Base-by-base conservation (phyloP, 2,113 vertebrate species). In the Melanotaenia duboulayi region DNA sequence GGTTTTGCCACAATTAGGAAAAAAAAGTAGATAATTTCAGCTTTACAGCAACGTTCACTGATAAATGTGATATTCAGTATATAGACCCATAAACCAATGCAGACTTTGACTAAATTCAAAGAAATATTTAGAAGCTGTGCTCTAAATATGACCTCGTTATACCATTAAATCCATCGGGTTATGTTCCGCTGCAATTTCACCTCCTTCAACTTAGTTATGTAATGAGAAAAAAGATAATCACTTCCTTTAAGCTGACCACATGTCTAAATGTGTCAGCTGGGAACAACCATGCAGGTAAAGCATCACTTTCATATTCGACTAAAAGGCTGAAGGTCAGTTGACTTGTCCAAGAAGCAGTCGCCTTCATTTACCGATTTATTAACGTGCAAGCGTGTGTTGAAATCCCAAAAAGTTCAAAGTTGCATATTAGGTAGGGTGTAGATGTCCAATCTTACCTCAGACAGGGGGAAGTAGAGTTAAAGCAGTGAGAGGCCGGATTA, bases 401-500 rank as follows among this genome's bases (percentile, higher is more conserved):
- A 80, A 65, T 64, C 37, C 62, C 55, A 71, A 77, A 65, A 66
- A 69, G 76, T 61, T 83, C 63, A 80, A 66, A 67, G 78, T 73
- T 78, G 28, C 24, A 7, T 74, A 25, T 52, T 4, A 40, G 3
- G 25, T 12, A 23, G 50, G 42, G 58, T 67, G 58, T 52, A 42
- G 60, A 71, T 64, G 50, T 70, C 61, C 49, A 68, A 50, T 51
- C 65, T 83, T 82, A 68, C 51, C 73, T 81, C 73, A 68, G 56
- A 70, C 56, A 22, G 48, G 40, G 48, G 58, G 46, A 70, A 78
- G 61, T 57, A 56, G 78, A 80, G 78, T 84, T 74, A 81, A 78
- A 75, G 59, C 69, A 22, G 71, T 20, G 46, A 55, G 59, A 40
- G 28, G 17, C 19, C 4, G 69, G 86, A 90, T 91, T 90, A 89